phyloP scores from a whole-genome alignment of 2,113 vertebrate genomes.

The Chloropsis cyanopogon region DNA sequence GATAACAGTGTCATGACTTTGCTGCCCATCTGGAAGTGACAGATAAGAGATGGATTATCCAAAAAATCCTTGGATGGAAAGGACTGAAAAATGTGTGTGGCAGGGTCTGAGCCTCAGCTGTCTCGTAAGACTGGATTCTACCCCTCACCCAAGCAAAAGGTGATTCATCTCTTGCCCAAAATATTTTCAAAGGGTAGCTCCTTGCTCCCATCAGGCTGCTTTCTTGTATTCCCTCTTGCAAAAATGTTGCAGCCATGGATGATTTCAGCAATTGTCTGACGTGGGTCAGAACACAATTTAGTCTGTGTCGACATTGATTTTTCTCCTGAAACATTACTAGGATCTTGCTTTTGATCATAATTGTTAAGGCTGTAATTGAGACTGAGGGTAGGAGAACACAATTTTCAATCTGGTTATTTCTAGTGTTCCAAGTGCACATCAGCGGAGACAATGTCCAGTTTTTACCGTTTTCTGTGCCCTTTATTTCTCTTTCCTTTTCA shows the following conservation, averaged over 20 bases:
- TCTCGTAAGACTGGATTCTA: background rate
- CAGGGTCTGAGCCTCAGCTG: background rate
- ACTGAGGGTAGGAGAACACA: background rate
- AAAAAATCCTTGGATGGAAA: background rate
- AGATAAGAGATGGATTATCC: background rate
- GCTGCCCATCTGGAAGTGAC: background rate
- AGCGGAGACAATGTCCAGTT: background rate
- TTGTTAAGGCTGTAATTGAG: background rate
- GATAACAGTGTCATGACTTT: background rate
- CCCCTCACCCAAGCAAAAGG: background rate
- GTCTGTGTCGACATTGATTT: background rate
- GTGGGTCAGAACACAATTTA: background rate
- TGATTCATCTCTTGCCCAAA: background rate
- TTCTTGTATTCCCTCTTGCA: background rate
- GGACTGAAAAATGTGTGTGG: background rate
- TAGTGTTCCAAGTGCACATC: background rate
- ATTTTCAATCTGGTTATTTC: background rate
- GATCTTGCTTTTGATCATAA: background rate
- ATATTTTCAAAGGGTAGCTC: background rate
- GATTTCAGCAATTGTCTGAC: background rate
- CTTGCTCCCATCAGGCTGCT: background rate
- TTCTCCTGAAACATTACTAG: background rate
- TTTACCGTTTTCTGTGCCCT: background rate
- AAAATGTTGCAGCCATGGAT: background rate
- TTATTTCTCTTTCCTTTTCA: background rate